Evolutionary conservation across 2,797 vertebrate species (phyloP).

Genomic region (Miichthys miiuy): DNA sequence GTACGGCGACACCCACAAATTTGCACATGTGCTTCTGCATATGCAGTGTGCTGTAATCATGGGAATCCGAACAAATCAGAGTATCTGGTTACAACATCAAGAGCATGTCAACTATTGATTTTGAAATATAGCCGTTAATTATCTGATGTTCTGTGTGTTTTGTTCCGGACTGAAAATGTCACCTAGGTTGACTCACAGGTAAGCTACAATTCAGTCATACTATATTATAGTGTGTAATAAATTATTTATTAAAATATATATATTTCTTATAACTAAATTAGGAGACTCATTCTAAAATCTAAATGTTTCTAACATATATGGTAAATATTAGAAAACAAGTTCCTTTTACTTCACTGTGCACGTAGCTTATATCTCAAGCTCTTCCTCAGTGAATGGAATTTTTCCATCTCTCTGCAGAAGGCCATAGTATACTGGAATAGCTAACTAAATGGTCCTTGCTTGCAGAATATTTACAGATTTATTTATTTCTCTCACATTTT

Average conservation of each 20-base stretch:
- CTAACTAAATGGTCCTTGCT: slow-evolving; percentile 6
- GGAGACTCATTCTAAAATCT: background rate
- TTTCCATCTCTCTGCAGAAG: background rate
- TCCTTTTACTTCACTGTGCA: background rate
- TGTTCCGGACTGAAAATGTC: background rate
- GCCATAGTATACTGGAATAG: background rate
- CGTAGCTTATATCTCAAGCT: background rate
- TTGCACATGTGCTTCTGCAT: background rate
- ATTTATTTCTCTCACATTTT: slow-evolving; percentile 7
- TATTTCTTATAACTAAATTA: background rate
- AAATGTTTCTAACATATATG: background rate
- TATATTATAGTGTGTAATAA: background rate
- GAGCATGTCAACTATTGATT: background rate
- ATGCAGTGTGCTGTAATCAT: background rate
- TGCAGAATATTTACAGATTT: slow-evolving; percentile 9
- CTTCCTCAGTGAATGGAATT: background rate
- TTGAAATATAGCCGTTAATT: background rate
- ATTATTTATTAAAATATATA: background rate
- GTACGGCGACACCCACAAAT: background rate
- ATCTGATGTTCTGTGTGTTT: background rate
- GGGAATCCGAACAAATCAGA: background rate
- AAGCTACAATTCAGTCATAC: background rate
- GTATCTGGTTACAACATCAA: background rate
- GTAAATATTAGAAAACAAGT: background rate
- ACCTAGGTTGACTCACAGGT: background rate